These are phyloP conservation scores for Apamea epomidion DNA, from an alignment of 2,888 invertebrate species.

Conservation along the genomic window DNA sequence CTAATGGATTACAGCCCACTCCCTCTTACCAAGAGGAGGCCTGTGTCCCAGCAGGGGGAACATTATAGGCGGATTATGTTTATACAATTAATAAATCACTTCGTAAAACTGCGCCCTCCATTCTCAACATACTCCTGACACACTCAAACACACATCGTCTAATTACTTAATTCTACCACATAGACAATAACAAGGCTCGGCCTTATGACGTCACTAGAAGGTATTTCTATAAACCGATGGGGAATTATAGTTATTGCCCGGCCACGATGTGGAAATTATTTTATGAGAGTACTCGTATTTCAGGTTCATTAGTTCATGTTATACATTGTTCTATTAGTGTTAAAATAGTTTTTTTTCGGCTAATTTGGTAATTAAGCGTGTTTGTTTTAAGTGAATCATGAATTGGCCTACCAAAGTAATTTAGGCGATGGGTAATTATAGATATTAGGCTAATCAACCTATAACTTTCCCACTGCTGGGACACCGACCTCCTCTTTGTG, in stretches of 20 bases:
- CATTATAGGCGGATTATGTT: too few relatives aligned
- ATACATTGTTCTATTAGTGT: background rate
- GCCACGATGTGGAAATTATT: conserved; percentile 43
- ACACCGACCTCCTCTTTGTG: background rate
- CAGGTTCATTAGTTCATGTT: conserved; percentile 5
- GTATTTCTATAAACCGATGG: conserved; percentile 52
- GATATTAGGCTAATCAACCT: background rate
- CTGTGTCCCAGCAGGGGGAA: too few relatives aligned
- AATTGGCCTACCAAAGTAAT: background rate
- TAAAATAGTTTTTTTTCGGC: conserved; percentile 14
- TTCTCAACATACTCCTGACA: background rate
- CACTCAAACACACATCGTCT: conserved; percentile 26
- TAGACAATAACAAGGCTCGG: conserved; percentile 35
- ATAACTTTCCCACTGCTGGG: background rate
- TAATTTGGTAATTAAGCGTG: conserved; percentile 14
- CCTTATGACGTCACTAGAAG: conserved; percentile 53
- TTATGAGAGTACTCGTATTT: conserved; percentile 29
- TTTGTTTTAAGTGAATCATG: conserved; percentile 1
- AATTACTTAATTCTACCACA: conserved; percentile 62
- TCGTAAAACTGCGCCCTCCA: background rate
- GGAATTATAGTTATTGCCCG: conserved; percentile 61
- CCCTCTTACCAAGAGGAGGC: too few relatives aligned
- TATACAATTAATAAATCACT: background rate
- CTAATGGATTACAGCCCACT: too few relatives aligned
- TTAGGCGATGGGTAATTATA: background rate